These are phyloP conservation scores for Zapus hudsonius DNA, from an alignment of 2,113 vertebrate species.

Conservation along the genomic window DNA sequence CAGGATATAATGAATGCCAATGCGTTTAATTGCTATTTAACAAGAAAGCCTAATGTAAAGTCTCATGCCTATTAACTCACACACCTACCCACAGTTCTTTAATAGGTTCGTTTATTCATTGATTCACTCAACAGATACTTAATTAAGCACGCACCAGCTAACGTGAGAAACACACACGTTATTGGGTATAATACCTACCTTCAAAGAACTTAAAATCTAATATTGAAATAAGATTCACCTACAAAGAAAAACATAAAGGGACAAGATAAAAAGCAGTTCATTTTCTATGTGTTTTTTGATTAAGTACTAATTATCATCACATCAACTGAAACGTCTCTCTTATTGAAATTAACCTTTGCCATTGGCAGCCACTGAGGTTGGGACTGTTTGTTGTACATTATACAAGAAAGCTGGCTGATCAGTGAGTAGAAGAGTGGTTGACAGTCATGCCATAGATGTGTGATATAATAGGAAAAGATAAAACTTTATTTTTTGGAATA, in stretches of 20 bases:
- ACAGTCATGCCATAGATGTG: background rate
- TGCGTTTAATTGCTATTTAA: conserved; percentile 65
- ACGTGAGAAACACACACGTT: background rate
- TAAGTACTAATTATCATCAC: background rate
- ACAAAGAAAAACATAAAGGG: background rate
- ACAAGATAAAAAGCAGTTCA: background rate
- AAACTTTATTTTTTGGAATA: background rate
- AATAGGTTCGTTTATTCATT: conserved; percentile 60
- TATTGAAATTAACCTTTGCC: background rate
- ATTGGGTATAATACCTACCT: conserved; percentile 13
- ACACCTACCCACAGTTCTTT: conserved; percentile 62
- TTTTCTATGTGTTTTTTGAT: conserved; percentile 33
- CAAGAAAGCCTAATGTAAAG: conserved; percentile 62
- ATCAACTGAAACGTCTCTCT: conserved; percentile 8
- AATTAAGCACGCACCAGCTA: conserved; percentile 27
- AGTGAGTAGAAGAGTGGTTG: background rate
- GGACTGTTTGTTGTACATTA: background rate
- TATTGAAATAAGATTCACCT: background rate
- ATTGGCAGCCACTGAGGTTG: background rate
- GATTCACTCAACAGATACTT: conserved; percentile 56
- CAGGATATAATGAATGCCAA: conserved; percentile 59
- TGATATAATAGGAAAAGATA: background rate
- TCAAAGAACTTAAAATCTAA: conserved; percentile 64
- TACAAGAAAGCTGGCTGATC: background rate
- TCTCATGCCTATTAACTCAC: conserved; percentile 66